Evolutionary conservation across 2,113 vertebrate species (phyloP).

Genomic region (Antigone vipio): DNA sequence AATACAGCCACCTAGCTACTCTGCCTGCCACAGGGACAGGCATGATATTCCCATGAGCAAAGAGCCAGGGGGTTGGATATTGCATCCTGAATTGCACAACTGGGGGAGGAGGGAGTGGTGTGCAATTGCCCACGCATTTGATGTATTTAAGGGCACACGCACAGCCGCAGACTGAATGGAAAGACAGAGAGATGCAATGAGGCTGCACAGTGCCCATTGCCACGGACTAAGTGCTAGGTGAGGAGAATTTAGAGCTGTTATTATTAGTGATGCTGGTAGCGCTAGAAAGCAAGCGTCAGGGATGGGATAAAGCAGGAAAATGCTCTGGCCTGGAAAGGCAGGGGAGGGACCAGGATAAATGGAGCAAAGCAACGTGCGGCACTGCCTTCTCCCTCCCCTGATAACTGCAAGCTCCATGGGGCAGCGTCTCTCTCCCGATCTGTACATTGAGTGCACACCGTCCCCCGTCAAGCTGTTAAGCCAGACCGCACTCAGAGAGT

Average conservation of each 20-base stretch:
- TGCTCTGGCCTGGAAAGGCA: neutral
- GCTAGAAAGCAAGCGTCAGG: neutral
- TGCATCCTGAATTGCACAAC: neutral
- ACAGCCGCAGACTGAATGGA: rapidly evolving
- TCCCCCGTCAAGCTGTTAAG: neutral
- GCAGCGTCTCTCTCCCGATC: neutral
- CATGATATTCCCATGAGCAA: neutral
- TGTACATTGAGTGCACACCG: rapidly evolving
- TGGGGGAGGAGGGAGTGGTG: neutral
- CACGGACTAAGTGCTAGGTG: neutral
- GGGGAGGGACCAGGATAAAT: neutral
- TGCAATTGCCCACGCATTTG: neutral
- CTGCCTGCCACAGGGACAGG: neutral
- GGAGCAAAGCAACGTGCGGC: rapidly evolving
- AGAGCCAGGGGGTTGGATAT: neutral
- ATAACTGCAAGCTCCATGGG: neutral
- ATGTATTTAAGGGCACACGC: neutral
- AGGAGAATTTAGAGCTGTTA: neutral
- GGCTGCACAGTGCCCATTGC: neutral
- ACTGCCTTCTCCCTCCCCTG: neutral
- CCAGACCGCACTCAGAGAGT: rapidly evolving
- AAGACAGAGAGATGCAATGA: neutral
- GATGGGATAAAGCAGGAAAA: neutral
- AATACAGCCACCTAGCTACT: neutral
- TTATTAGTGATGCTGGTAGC: neutral